These are phyloP conservation scores for Saxidomus purpurata DNA, from an alignment of 1,140 invertebrate genomes.

Conservation along the genomic window DNA sequence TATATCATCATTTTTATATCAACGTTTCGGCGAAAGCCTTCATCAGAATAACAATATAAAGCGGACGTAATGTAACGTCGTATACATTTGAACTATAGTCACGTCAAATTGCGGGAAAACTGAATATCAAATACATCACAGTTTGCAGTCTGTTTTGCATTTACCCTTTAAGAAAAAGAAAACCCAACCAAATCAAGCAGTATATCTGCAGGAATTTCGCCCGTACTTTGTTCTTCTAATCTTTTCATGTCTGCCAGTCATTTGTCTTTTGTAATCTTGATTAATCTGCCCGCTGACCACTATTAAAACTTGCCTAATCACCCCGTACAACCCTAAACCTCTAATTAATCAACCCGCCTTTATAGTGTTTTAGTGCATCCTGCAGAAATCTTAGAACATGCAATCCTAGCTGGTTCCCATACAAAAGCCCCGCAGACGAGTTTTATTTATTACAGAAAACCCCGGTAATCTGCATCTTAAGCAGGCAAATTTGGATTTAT, in stretches of 20 bases:
- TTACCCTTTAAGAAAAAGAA: too few relatives aligned
- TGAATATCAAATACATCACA: too few relatives aligned
- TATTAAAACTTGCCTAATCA: conserved; percentile 22
- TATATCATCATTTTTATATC: too few relatives aligned
- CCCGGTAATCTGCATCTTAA: background rate
- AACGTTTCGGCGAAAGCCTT: too few relatives aligned
- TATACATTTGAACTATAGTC: too few relatives aligned
- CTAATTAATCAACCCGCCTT: background rate
- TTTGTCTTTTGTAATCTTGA: conserved; percentile 25
- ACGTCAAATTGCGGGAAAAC: too few relatives aligned
- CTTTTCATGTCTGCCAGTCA: conserved; percentile 11
- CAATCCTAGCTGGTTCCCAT: background rate
- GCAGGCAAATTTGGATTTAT: background rate
- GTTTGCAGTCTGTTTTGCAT: too few relatives aligned
- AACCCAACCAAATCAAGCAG: too few relatives aligned
- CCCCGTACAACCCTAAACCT: background rate
- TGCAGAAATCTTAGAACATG: background rate
- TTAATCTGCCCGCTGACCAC: background rate
- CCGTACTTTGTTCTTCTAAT: background rate
- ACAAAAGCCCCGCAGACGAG: background rate
- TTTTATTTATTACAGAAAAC: background rate
- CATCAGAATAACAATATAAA: too few relatives aligned
- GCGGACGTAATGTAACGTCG: too few relatives aligned
- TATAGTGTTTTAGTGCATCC: background rate
- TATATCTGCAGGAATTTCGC: too few relatives aligned